These are phyloP conservation scores for Knipowitschia caucasica DNA, from an alignment of 2,797 vertebrate species.

Conservation along the genomic window DNA sequence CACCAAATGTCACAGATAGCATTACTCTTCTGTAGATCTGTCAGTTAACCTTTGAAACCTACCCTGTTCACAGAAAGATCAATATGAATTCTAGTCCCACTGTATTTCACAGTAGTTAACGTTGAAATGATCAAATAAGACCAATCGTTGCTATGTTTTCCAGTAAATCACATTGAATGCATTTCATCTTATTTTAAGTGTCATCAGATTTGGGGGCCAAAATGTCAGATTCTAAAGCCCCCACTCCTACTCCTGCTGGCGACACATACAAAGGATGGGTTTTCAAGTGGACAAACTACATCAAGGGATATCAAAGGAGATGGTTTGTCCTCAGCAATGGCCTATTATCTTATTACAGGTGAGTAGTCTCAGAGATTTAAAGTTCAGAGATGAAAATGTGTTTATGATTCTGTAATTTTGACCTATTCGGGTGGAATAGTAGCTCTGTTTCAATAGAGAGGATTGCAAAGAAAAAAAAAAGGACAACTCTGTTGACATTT, in stretches of 20 bases:
- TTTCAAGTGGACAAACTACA: conserved; percentile 97
- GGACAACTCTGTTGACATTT: too few species aligned
- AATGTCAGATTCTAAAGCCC: conserved; percentile 80
- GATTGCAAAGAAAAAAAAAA: too few species aligned
- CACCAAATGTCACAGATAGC: neutral
- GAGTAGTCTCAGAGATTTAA: conserved; percentile 13
- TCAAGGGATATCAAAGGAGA: conserved; percentile 92
- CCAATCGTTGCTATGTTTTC: neutral
- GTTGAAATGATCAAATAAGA: neutral
- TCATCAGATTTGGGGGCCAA: conserved; percentile 55
- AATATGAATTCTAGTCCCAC: conserved; percentile 5
- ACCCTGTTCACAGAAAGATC: conserved; percentile 24
- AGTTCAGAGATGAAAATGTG: neutral
- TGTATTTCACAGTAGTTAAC: neutral
- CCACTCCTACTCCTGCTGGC: conserved; percentile 72
- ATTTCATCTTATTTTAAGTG: conserved; percentile 29
- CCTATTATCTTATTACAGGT: conserved; percentile 95
- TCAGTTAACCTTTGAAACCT: conserved; percentile 50
- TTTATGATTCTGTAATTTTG: neutral
- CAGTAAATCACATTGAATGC: neutral
- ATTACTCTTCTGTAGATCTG: conserved; percentile 25
- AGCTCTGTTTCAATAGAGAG: too few species aligned
- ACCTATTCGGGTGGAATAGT: too few species aligned
- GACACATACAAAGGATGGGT: conserved; percentile 91
- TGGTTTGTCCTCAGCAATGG: conserved; percentile 97